phyloP scores from a whole-genome alignment of 2,113 vertebrate genomes.

The Bolborhynchus lineola region DNA sequence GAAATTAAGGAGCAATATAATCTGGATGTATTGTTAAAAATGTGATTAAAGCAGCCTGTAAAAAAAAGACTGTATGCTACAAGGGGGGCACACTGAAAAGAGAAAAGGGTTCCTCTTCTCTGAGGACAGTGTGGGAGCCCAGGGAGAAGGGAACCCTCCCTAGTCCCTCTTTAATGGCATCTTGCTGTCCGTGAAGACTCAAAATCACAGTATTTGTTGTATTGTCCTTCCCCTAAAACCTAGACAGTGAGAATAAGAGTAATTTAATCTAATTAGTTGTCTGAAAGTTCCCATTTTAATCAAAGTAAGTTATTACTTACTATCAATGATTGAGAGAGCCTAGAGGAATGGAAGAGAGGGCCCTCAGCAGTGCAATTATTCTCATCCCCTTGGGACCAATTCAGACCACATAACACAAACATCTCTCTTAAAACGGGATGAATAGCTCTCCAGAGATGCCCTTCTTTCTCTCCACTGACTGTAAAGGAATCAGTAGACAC shows the following conservation, averaged over 20 bases:
- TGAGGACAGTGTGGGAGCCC: neutral
- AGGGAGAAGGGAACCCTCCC: neutral
- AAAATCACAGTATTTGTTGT: neutral
- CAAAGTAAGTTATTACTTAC: slow-evolving; percentile 24
- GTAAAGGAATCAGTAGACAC: neutral
- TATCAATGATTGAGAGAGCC: slow-evolving; percentile 6
- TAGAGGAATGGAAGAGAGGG: neutral
- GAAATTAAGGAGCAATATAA: neutral
- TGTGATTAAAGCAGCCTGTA: neutral
- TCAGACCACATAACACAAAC: slow-evolving; percentile 17
- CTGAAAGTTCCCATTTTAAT: slow-evolving; percentile 41
- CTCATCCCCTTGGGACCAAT: neutral
- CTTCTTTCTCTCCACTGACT: neutral
- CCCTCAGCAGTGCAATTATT: slow-evolving; percentile 5
- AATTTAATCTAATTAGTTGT: neutral
- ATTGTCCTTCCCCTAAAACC: neutral
- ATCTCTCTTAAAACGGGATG: neutral
- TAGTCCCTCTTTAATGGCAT: neutral
- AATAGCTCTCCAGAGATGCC: slow-evolving; percentile 10
- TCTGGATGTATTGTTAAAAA: neutral
- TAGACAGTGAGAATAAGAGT: neutral
- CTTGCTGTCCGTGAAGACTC: neutral
- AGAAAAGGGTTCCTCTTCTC: neutral
- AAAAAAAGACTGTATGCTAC: neutral
- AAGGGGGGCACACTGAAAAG: neutral